A percentile compares a stretch with the other conserved stretches of the same genome.
These are phyloP conservation scores for Pelmatolapia mariae DNA, from an alignment of 2,113 vertebrate genomes.

Conservation along the genomic window DNA sequence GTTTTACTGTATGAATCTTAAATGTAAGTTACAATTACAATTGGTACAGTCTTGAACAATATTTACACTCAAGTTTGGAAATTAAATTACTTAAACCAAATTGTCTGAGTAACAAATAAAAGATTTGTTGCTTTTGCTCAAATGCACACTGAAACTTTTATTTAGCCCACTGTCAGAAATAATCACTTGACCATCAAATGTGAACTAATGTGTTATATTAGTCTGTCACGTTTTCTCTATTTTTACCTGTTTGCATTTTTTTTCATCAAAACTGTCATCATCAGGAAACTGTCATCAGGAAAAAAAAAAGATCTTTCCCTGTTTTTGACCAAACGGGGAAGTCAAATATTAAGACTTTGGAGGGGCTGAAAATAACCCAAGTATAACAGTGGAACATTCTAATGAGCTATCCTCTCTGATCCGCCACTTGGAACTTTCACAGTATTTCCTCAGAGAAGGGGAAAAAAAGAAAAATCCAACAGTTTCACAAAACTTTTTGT, in stretches of 20 bases:
- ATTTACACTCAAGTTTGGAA: not conserved
- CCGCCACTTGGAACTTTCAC: not conserved
- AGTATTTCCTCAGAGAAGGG: not conserved
- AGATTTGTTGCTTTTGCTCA: not conserved
- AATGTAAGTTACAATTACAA: not conserved
- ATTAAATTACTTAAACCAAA: not conserved
- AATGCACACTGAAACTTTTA: not conserved
- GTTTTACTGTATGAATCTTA: not conserved
- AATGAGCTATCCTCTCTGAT: not conserved
- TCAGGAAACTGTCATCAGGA: not conserved
- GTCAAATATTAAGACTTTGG: not conserved
- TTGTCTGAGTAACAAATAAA: not conserved
- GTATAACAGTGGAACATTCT: not conserved
- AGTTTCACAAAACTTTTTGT: slow-evolving; percentile 24
- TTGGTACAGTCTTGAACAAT: not conserved
- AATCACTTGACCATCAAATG: not conserved
- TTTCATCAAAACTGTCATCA: not conserved
- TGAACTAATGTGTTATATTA: not conserved
- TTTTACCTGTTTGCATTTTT: not conserved
- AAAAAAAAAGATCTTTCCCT: not conserved
- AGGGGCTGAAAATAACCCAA: not conserved
- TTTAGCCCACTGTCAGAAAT: not conserved
- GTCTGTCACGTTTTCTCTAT: not conserved
- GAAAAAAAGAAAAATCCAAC: not conserved
- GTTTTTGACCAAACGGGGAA: not conserved